Base-by-base conservation (phyloP, 1,140 invertebrate genomes). In the Lethrus apterus region DNA sequence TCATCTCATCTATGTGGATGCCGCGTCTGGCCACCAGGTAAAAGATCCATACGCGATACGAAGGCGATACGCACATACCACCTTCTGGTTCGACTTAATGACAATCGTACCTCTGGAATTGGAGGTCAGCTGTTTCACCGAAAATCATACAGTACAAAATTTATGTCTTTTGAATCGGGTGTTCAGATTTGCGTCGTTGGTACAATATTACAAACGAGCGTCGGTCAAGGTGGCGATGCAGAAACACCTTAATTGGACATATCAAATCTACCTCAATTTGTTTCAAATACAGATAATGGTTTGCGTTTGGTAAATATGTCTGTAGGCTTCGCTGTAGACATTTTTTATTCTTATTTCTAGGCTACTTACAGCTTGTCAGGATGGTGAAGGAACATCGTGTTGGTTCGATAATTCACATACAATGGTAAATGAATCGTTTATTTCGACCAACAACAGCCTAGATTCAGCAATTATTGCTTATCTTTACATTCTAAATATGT, bases 21-120 rank as follows among this genome's bases (percentile, higher is more conserved):
- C 21, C 1, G 46, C 19, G 4, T 43, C 38, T 1, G 46, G 46
- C 1, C 3, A 31, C 2, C 4, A 29, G 9, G 21, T 48, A 8
- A 42, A 10, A 4, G 32, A 48, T 23, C 32, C 24, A 4, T 19
- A 31, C 18, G 19, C 29, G 2, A 48, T 48, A 15, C 19, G 38
- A 9, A 42, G 19, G 11, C 24, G n/a, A 2, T 48, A 48, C 21
- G 11, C 33, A 1, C 15, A 17, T 10, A 42, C 38, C 2, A 29
- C 18, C n/a, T 48, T 48, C 13, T 48, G 46, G 46, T 19, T 48
- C 1, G 40, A 48, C 19, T 18, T 48, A 5, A 11, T 48, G 3
- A 48, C 40, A 2, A 7, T 33, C 9, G 24, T 48, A 8, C 46
- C 46, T 2, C 34, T 43, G n/a, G 46, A 48, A 5, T 30, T 42